Conservation (phyloP, 2,888 invertebrate species). For the Agrilus cyanescens region DNA sequence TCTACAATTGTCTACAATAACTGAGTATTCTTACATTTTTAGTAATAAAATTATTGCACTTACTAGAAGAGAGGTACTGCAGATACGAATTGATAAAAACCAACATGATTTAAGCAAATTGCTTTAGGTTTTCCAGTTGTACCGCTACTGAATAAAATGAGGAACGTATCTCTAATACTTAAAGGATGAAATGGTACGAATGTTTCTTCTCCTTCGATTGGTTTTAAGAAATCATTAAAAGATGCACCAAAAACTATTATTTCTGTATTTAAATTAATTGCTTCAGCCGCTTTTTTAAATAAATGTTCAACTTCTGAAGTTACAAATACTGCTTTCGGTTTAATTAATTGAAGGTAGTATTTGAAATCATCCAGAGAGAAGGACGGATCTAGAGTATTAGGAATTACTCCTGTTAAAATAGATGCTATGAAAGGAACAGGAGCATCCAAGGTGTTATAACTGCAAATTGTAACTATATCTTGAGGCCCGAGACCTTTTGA, state of each 20-base stretch:
- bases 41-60: too few relatives aligned
- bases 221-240: slow-evolving; percentile 13
- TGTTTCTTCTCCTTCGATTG: slow-evolving; percentile 12
- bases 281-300: slow-evolving; percentile 12
- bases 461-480: slow-evolving; percentile 38
- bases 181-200: slow-evolving; percentile 18
- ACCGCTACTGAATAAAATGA: slow-evolving; percentile 28
- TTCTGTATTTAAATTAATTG: slow-evolving; percentile 8
- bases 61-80: too few relatives aligned
- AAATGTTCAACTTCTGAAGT: slow-evolving; percentile 7
- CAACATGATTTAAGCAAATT: slow-evolving; percentile 23
- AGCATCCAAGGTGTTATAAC: slow-evolving; percentile 35
- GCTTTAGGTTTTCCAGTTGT: slow-evolving; percentile 32
- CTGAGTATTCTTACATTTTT: too few relatives aligned
- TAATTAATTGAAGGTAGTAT: slow-evolving; percentile 18
- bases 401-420: slow-evolving; percentile 33
- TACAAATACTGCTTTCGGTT: slow-evolving; percentile 10
- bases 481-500: slow-evolving; percentile 30
- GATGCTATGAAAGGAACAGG: slow-evolving; percentile 38
- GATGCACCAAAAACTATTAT: slow-evolving; percentile 18
- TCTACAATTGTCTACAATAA: too few relatives aligned
- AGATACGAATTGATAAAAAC: neutral
- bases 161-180: slow-evolving; percentile 17
- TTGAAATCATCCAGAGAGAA: slow-evolving; percentile 17
- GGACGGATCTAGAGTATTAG: slow-evolving; percentile 23